These are phyloP conservation scores for Temnothorax rugatulus DNA, from an alignment of 2,888 invertebrate genomes.

Conservation along the genomic window DNA sequence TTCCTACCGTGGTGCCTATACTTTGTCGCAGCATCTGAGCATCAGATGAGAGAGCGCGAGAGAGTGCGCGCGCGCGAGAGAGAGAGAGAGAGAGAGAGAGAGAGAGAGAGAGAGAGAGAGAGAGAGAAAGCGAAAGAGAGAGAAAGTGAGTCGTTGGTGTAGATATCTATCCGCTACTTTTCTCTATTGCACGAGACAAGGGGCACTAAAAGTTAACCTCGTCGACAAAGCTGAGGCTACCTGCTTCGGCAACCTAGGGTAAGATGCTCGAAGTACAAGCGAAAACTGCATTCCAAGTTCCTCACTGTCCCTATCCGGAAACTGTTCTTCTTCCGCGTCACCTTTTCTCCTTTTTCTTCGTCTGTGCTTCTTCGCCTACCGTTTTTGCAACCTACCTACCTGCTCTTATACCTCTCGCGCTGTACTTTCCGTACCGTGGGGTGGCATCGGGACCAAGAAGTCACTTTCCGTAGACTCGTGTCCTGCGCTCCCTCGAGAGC, in stretches of 20 bases:
- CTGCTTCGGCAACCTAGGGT: conserved; percentile 54
- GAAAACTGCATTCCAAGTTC: conserved; percentile 78
- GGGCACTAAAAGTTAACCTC: conserved; percentile 74
- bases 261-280: conserved; percentile 63
- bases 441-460: conserved; percentile 66
- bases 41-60: conserved; percentile 1
- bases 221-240: conserved; percentile 49
- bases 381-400: conserved; percentile 43
- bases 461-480: conserved; percentile 69
- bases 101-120: neutral
- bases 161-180: conserved; percentile 77
- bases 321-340: conserved; percentile 48
- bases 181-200: conserved; percentile 74
- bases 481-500: conserved; percentile 64
- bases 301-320: conserved; percentile 53
- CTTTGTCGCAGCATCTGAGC: conserved; percentile 57
- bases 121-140: no score
- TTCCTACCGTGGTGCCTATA: conserved; percentile 67
- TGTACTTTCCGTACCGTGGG: conserved; percentile 47
- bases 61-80: neutral
- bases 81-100: neutral
- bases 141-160: conserved; percentile 23
- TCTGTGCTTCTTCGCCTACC: conserved; percentile 20
- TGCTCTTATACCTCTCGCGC: conserved; percentile 42
- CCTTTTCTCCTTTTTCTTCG: conserved; percentile 42